phyloP scores from a whole-genome alignment of 92 coral and sea anemone genomes.

The Metridium senile region DNA sequence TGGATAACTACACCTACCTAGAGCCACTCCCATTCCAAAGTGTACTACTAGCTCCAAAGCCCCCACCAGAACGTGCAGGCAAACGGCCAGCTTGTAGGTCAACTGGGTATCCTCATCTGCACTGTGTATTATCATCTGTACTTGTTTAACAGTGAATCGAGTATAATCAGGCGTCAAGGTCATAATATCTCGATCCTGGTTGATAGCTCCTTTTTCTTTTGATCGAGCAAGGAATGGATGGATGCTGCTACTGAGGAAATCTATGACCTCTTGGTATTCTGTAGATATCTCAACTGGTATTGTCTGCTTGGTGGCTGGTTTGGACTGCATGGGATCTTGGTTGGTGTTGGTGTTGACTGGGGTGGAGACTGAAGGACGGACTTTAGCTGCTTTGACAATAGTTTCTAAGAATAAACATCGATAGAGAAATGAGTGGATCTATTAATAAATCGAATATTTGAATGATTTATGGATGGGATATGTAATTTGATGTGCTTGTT shows the following conservation, averaged over 20 bases:
- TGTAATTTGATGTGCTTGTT: too few relatives aligned
- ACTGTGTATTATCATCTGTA: constrained; percentile 43
- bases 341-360: neutral
- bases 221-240: constrained; percentile 69
- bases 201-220: constrained; percentile 67
- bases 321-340: neutral
- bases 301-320: constrained; percentile 3
- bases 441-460: too few relatives aligned
- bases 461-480: too few relatives aligned
- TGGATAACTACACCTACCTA: too few relatives aligned
- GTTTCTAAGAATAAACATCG: neutral
- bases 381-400: constrained; percentile 65
- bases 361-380: constrained; percentile 66
- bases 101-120: constrained; percentile 24
- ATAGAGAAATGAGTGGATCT: too few relatives aligned
- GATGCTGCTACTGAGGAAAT: constrained; percentile 51
- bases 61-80: constrained; percentile 80
- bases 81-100: constrained; percentile 57
- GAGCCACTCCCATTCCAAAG: constrained; percentile 76
- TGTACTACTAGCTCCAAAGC: constrained; percentile 70
- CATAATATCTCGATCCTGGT: constrained; percentile 33
- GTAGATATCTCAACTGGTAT: constrained; percentile 52
- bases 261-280: constrained; percentile 69
- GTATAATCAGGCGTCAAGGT: constrained; percentile 77
- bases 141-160: constrained; percentile 82